phyloP scores from a whole-genome alignment of 2,888 invertebrate species.

The Acrobeloides nanus region DNA sequence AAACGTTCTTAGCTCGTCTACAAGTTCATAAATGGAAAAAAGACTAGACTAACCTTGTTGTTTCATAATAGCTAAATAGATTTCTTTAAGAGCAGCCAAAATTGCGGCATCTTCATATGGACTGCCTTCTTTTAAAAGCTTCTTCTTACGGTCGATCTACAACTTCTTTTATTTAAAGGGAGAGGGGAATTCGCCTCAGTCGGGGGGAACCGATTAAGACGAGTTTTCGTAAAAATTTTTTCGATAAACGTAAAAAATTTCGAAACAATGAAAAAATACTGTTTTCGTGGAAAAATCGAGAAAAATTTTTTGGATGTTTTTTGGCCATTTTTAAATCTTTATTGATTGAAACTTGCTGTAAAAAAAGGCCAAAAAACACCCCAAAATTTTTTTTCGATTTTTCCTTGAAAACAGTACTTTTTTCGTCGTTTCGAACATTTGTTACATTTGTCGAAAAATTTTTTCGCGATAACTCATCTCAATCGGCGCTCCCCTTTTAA shows the following conservation, averaged over 20 bases:
- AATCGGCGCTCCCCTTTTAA: not conserved
- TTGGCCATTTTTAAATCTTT: too few species aligned
- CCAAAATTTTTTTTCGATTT: not conserved
- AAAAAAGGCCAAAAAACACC: not conserved
- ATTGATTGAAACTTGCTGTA: too few species aligned
- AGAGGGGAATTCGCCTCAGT: not conserved
- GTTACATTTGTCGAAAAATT: too few species aligned
- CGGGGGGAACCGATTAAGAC: not conserved
- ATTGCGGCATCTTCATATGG: conserved; percentile 46
- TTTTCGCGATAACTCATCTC: too few species aligned
- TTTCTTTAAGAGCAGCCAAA: conserved; percentile 28
- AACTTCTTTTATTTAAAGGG: too few species aligned
- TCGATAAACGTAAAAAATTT: too few species aligned
- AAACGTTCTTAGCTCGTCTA: conserved; percentile 26
- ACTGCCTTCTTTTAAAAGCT: conserved; percentile 42
- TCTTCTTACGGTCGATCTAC: conserved; percentile 45
- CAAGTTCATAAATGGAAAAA: too few species aligned
- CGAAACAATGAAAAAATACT: too few species aligned
- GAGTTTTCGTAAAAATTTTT: too few species aligned
- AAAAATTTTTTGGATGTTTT: too few species aligned
- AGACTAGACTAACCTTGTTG: not conserved
- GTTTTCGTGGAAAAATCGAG: too few species aligned
- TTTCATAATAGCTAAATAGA: conserved; percentile 19
- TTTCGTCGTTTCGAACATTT: too few species aligned
- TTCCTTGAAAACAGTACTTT: not conserved